Percentiles rank a stretch among this genome's conserved stretches.
Evolutionary conservation across 1,140 invertebrate species (phyloP).

Genomic region (Vollenhovia emeryi): DNA sequence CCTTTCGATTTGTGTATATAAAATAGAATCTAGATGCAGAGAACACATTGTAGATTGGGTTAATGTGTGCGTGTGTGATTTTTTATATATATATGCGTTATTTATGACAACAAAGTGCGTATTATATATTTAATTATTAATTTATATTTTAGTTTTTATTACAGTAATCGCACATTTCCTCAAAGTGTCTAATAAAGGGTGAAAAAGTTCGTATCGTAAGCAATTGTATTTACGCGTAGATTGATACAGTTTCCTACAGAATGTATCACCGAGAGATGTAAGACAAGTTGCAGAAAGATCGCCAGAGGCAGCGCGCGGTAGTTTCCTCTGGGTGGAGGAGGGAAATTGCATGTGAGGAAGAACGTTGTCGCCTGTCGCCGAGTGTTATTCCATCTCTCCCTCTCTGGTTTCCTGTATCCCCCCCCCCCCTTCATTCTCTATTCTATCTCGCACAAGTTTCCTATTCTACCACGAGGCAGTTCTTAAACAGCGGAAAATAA

Average conservation of each 20-base stretch:
- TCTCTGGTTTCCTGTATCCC: background rate
- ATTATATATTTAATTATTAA: background rate
- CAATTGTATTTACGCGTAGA: slow-evolving; percentile 7
- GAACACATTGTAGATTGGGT: too few relatives aligned
- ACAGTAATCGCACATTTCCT: background rate
- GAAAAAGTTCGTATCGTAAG: slow-evolving; percentile 10
- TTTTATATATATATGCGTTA: too few relatives aligned
- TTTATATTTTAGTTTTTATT: background rate
- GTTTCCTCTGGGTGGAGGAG: slow-evolving; percentile 22
- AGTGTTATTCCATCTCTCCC: slow-evolving; percentile 63
- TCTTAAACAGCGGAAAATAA: slow-evolving; percentile 25
- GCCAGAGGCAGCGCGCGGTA: slow-evolving; percentile 6
- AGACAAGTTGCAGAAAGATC: slow-evolving; percentile 33
- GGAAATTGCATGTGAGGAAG: slow-evolving; percentile 56
- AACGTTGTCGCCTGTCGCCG: slow-evolving; percentile 52
- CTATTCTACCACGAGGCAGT: background rate
- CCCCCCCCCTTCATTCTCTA: slow-evolving; percentile 1
- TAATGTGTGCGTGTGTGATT: background rate
- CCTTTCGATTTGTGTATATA: too few relatives aligned
- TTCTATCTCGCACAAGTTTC: slow-evolving; percentile 53
- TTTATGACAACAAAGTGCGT: too few relatives aligned
- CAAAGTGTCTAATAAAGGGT: background rate
- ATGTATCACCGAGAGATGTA: slow-evolving; percentile 11
- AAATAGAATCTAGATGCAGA: too few relatives aligned
- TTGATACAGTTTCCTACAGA: slow-evolving; percentile 29